Conservation (phyloP, 2,797 vertebrate species). For the Furcifer pardalis region DNA sequence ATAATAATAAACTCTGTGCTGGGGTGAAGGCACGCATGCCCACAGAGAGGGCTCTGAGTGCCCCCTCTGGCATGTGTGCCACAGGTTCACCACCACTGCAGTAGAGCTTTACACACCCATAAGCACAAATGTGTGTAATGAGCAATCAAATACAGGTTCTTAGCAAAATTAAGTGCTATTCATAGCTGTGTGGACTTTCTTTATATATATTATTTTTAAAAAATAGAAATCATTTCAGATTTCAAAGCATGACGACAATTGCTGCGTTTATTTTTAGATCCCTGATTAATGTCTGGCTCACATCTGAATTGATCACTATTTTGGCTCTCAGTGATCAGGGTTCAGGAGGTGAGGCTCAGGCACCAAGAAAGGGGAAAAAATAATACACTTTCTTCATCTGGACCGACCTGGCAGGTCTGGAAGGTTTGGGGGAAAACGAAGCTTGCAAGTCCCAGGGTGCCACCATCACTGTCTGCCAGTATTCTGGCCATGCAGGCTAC, state of each 20-base stretch:
- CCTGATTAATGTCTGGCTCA: background rate
- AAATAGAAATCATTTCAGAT: too few relatives aligned
- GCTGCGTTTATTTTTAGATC: background rate
- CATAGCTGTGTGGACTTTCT: background rate
- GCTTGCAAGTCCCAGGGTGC: background rate
- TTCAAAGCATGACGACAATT: background rate
- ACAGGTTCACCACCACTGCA: too few relatives aligned
- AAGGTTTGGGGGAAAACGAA: background rate
- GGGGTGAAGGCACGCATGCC: too few relatives aligned
- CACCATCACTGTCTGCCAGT: background rate
- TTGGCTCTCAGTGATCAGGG: too few relatives aligned
- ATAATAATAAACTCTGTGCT: too few relatives aligned
- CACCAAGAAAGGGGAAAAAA: background rate
- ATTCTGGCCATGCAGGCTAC: constrained; percentile 7
- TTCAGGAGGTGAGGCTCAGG: background rate
- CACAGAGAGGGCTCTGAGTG: too few relatives aligned
- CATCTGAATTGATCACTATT: background rate
- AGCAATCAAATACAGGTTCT: background rate
- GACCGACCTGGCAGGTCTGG: background rate
- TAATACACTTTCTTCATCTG: background rate
- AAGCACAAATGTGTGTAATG: background rate
- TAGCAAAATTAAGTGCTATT: background rate
- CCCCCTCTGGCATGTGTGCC: too few relatives aligned
- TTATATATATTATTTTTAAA: background rate
- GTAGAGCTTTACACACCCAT: background rate